Evolutionary conservation across 2,113 vertebrate species (phyloP).

Genomic region (Aviceda subcristata): DNA sequence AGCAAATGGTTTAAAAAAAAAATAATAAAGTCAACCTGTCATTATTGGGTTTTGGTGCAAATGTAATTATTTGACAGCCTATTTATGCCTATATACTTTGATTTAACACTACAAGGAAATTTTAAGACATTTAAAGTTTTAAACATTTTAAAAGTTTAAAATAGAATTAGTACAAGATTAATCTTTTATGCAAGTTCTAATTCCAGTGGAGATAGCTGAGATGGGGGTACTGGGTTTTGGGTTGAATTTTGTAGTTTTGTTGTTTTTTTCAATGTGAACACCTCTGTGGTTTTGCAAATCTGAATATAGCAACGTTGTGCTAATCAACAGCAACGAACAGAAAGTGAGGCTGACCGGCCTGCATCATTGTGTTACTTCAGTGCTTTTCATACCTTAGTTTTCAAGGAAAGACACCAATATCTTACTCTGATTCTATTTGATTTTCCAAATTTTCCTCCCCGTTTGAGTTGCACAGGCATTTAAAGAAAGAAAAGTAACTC

Average conservation of each 20-base stretch:
- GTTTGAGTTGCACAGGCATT: neutral
- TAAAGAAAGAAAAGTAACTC: neutral
- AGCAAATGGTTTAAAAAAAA: neutral
- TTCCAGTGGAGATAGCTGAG: neutral
- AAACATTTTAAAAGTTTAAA: neutral
- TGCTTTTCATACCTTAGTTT: neutral
- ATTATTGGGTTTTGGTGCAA: neutral
- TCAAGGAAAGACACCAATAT: neutral
- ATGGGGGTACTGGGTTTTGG: accelerated
- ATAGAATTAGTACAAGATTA: neutral
- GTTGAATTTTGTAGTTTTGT: neutral
- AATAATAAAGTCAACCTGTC: neutral
- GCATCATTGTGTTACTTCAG: neutral
- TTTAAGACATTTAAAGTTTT: neutral
- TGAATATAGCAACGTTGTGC: neutral
- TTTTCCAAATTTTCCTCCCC: neutral
- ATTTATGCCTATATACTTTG: neutral
- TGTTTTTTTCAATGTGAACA: neutral
- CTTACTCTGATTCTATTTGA: neutral
- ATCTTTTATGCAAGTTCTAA: neutral
- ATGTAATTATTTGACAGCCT: neutral
- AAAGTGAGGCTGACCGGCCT: neutral
- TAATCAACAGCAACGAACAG: neutral
- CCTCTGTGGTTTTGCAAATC: neutral
- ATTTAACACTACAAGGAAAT: neutral